Base-by-base conservation (phyloP, 2,888 invertebrate species). In the Electrophaes corylata region DNA sequence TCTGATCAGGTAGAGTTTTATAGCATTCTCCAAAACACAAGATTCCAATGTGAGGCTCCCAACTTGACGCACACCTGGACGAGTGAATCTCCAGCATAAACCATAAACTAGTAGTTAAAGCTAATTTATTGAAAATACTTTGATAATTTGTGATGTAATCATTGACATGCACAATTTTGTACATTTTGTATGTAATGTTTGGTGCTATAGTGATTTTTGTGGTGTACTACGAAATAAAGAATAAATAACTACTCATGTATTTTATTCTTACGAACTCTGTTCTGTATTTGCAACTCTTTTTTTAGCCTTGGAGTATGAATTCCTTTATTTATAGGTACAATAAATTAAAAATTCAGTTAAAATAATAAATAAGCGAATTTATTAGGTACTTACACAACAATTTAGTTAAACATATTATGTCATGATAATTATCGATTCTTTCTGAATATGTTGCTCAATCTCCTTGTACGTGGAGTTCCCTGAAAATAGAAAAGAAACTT, bases 101-200 rank as follows among this genome's bases (percentile, higher is more conserved):
- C 14, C n/a, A 23, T 35, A 6, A 29, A 29, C 2, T 29, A 29
- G 46, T 48, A 39, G 14, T 44, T 26, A 35, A 40, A 18, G n/a
- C 29, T 54, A 43, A 41, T 52, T 44, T 60, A 60, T 47, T 60
- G 51, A 44, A 48, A 52, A 57, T 46, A 33, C 33, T 46, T 26
- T 54, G 29, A 47, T 44, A 29, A 50, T 19, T 49, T 3, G 18
- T 55, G 39, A 54, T 67, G 53, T 62, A 55, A 65, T 65, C 18
- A 57, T 56, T 55, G 78, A 75, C 72, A 76, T 79, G 88, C 90
- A 90, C 89, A 89, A 90, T 88, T 90, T 90, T 90, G 87, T 90
- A 91, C 86, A 88, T 88, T 86, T 89, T 88, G 81, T 89, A 88
- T 84, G 84, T 89, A 88, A 89, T 88, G 81, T 88, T 86, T 87